Base-by-base conservation (phyloP, 2,113 vertebrate species). In the Zosterops hypoxanthus region DNA sequence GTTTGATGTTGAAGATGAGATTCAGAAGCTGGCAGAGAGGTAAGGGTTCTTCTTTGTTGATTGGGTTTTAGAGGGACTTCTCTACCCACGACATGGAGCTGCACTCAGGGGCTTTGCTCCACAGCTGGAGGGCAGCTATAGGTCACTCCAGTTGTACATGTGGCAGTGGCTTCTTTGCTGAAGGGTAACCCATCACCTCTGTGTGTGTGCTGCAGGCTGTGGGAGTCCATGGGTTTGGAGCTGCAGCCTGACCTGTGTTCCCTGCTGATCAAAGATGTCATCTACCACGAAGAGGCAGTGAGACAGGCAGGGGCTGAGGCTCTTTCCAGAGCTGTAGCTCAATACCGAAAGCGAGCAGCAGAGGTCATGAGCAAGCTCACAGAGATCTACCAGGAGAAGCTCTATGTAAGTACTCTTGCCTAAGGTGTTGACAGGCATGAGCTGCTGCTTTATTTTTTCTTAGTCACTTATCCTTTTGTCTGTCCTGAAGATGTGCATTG, bases 331-430 rank as follows among this genome's bases (percentile, higher is more conserved):
- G 98, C 99, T 1, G 98, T 99, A 63, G 98, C 98, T 31, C 97
- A 98, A 33, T 99, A 99, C 97, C 98, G 55, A 71, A 97, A 97
- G 41, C 99, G 99, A 95, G 99, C 99, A 5, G 97, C 98, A 7
- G 87, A 98, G 5, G 99, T 99, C 66, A 98, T 99, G 92, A 95
- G 96, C 88, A 98, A 98, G 86, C 99, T 99, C 34, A 99, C 98
- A 31, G 98, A 99, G 86, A 98, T 99, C 84, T 99, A 99, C 96
- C 99, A 99, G 90, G 97, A 99, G 96, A 99, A 99, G 87, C 99
- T 99, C 86, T 99, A 99, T 19, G 99, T 99, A 96, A 99, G 99
- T 97, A 23, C 34, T 34, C 21, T 20, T 50, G 52, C 36, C 41
- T 34, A 3, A 39, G 52, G 50, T 41, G 6, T 19, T 60, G 36